These are phyloP conservation scores for Rhaphigaster nebulosa DNA, from an alignment of 2,888 invertebrate species.

Conservation along the genomic window DNA sequence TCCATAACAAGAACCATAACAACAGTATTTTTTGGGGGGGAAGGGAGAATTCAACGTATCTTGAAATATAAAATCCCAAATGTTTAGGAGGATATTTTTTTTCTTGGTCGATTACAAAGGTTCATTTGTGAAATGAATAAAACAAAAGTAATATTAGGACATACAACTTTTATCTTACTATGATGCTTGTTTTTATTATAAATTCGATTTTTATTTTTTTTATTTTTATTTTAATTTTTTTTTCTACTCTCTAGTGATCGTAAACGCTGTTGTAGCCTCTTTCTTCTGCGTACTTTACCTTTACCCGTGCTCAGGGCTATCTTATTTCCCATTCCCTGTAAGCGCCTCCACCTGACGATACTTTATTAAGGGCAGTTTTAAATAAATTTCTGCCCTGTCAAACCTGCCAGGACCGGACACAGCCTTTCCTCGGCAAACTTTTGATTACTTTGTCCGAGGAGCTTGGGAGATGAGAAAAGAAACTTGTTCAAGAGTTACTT, in stretches of 20 bases:
- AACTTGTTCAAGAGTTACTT: constrained; percentile 19
- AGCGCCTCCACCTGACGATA: constrained; percentile 4
- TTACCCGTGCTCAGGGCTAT: background rate
- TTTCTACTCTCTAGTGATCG: background rate
- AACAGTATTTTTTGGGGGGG: too few species aligned
- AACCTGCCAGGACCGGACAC: constrained; percentile 53
- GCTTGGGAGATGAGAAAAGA: constrained; percentile 31
- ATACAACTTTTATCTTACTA: too few species aligned
- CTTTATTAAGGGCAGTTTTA: constrained; percentile 50
- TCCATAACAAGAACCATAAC: too few species aligned
- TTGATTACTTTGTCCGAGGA: constrained; percentile 51
- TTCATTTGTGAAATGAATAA: too few species aligned
- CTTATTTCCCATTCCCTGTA: background rate
- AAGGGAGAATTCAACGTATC: too few species aligned
- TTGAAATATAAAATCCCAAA: too few species aligned
- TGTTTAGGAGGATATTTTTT: too few species aligned
- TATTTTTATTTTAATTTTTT: background rate
- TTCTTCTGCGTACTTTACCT: background rate
- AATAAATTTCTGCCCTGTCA: constrained; percentile 44
- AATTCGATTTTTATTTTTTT: too few species aligned
- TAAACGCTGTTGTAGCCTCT: background rate
- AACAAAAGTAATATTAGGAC: too few species aligned
- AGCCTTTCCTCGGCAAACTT: background rate
- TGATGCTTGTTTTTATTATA: too few species aligned
- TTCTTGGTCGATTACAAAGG: too few species aligned